Percentiles rank a stretch among this genome's conserved stretches.
Conservation (phyloP, 1,140 invertebrate species). For the Armadillidium nasatum region DNA sequence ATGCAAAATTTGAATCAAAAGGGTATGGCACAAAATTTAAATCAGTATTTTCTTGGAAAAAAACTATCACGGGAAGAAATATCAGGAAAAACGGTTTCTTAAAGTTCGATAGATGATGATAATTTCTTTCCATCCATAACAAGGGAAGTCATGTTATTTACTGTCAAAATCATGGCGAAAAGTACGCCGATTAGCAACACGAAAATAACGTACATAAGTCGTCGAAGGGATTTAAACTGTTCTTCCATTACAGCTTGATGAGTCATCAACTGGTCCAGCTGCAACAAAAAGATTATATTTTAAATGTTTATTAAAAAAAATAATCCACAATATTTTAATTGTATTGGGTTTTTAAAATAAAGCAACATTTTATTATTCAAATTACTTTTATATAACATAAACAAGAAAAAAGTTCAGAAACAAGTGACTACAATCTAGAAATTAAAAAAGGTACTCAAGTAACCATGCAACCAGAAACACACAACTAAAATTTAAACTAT, state of each 20-base stretch:
- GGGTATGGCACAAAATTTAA: slow-evolving; percentile 1
- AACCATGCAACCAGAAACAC: no score
- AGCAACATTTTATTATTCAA: no score
- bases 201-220: not conserved
- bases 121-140: not conserved
- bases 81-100: no score
- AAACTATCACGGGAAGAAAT: not conserved
- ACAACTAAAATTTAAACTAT: no score
- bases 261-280: not conserved
- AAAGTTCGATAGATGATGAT: no score
- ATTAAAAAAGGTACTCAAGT: no score
- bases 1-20: slow-evolving; percentile 7
- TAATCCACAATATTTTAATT: no score
- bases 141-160: not conserved
- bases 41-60: not conserved
- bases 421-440: no score
- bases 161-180: not conserved
- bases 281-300: not conserved
- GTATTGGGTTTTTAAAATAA: no score
- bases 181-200: not conserved
- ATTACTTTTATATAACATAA: no score
- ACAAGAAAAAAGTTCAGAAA: no score
- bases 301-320: no score
- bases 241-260: not conserved
- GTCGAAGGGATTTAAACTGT: not conserved